A percentile compares a stretch with the other conserved stretches of the same genome.
These are phyloP conservation scores for Oryzaephilus surinamensis DNA, from an alignment of 1,140 invertebrate genomes.

Conservation along the genomic window DNA sequence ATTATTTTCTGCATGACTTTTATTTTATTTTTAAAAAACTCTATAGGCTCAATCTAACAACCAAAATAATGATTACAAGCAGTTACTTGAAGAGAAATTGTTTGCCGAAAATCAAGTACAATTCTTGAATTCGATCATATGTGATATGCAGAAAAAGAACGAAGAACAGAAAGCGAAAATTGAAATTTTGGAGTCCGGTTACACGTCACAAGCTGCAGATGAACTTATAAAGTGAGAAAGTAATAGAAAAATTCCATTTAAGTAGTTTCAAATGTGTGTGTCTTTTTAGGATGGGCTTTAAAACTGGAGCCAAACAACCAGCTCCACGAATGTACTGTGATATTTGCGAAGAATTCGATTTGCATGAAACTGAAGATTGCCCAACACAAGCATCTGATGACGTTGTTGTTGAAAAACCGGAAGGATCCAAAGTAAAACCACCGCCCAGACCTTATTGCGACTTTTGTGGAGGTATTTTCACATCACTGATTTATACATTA, in stretches of 20 bases:
- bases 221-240: background rate
- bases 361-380: conserved; percentile 95
- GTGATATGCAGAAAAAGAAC: conserved; percentile 89
- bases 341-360: conserved; percentile 94
- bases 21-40: too few relatives aligned
- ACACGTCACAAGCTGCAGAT: background rate
- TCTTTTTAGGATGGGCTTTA: conserved; percentile 33
- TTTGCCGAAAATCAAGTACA: conserved; percentile 66
- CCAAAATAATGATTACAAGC: conserved; percentile 29
- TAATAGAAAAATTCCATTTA: background rate
- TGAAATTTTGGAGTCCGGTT: conserved; percentile 59
- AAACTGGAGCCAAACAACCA: conserved; percentile 35
- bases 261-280: conserved; percentile 29
- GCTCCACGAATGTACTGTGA: conserved; percentile 87
- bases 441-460: conserved; percentile 85
- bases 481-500: background rate
- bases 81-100: conserved; percentile 52
- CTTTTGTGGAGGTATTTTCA: conserved; percentile 73
- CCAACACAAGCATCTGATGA: too few relatives aligned
- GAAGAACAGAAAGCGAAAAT: conserved; percentile 69
- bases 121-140: conserved; percentile 93
- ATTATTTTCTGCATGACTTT: background rate
- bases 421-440: conserved; percentile 35
- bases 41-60: conserved; percentile 13
- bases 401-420: conserved; percentile 29